A percentile compares a stretch with the other conserved stretches of the same genome.
phyloP scores from a whole-genome alignment of 1,140 invertebrate genomes.

The Chrysoperla carnea region DNA sequence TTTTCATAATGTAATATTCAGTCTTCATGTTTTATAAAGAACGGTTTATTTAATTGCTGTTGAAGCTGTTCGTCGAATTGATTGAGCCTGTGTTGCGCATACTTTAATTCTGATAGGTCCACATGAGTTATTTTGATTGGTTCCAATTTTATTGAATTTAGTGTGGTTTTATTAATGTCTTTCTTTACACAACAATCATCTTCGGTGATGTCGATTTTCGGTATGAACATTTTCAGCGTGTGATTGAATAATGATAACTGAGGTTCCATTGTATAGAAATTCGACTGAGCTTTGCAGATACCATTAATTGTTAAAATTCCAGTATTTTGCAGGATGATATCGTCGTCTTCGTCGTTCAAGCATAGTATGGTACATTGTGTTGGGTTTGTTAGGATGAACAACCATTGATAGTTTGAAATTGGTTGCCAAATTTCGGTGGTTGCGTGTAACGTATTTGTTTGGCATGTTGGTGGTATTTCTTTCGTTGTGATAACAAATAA shows the following conservation, averaged over 20 bases:
- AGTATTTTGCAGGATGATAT: not conserved
- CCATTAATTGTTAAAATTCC: not conserved
- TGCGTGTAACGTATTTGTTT: not conserved
- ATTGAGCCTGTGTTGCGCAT: not conserved
- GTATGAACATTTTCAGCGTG: not conserved
- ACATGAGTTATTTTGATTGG: slow-evolving; percentile 1
- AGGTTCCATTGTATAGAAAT: not conserved
- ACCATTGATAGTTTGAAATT: no score
- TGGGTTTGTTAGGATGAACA: not conserved
- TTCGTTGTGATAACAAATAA: not conserved
- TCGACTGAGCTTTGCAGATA: not conserved
- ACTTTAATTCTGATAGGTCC: slow-evolving; percentile 1
- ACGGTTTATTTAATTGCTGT: slow-evolving; percentile 3
- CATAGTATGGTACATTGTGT: slow-evolving; percentile 1
- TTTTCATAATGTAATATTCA: no score
- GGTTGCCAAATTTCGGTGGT: not conserved
- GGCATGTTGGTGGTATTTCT: not conserved
- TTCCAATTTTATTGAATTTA: not conserved
- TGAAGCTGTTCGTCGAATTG: slow-evolving; percentile 3
- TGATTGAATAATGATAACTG: not conserved
- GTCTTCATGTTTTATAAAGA: slow-evolving; percentile 1
- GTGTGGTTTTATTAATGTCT: not conserved
- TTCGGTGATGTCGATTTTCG: not conserved
- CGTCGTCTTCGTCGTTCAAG: not conserved
- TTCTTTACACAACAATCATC: slow-evolving; percentile 1